A percentile compares a stretch with the other conserved stretches of the same genome.
Conservation (phyloP, 2,113 vertebrate species). For the Tautogolabrus adspersus region DNA sequence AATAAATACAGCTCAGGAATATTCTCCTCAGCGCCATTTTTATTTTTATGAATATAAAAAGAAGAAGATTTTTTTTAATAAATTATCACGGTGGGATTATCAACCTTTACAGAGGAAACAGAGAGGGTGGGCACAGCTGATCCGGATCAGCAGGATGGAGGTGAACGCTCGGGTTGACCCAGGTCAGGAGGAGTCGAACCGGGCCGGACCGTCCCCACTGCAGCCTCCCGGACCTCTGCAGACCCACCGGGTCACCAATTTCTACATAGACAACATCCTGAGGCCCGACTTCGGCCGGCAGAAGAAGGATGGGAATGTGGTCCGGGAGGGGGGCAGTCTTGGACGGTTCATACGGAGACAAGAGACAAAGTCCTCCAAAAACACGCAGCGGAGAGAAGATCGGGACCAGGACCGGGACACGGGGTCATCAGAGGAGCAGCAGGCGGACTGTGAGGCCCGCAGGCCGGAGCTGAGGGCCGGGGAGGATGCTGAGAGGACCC, state of each 20-base stretch:
- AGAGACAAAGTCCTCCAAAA: conserved; percentile 58
- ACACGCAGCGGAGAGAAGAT: conserved; percentile 26
- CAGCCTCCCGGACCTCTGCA: conserved; percentile 60
- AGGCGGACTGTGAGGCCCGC: conserved; percentile 68
- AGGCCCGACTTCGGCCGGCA: conserved; percentile 91
- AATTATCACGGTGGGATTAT: not conserved
- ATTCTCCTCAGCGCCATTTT: not conserved
- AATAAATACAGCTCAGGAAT: not conserved
- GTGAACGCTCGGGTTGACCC: conserved; percentile 83
- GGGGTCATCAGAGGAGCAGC: not conserved
- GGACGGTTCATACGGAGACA: conserved; percentile 46
- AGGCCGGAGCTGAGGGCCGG: conserved; percentile 72
- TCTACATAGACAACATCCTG: conserved; percentile 95
- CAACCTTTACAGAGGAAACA: not conserved
- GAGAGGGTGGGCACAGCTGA: not conserved
- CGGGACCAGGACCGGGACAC: not conserved
- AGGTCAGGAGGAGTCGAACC: conserved; percentile 39
- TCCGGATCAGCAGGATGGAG: conserved; percentile 82
- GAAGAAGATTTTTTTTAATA: not conserved
- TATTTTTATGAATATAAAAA: not conserved
- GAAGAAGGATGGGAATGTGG: conserved; percentile 78
- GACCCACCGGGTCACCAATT: conserved; percentile 90
- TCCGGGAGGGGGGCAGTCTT: conserved; percentile 23
- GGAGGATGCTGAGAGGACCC: conserved; percentile 79
- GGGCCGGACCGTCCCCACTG: too few species aligned